These are phyloP conservation scores for Sebastes aleutianus DNA, from an alignment of 2,797 vertebrate genomes.

Conservation along the genomic window DNA sequence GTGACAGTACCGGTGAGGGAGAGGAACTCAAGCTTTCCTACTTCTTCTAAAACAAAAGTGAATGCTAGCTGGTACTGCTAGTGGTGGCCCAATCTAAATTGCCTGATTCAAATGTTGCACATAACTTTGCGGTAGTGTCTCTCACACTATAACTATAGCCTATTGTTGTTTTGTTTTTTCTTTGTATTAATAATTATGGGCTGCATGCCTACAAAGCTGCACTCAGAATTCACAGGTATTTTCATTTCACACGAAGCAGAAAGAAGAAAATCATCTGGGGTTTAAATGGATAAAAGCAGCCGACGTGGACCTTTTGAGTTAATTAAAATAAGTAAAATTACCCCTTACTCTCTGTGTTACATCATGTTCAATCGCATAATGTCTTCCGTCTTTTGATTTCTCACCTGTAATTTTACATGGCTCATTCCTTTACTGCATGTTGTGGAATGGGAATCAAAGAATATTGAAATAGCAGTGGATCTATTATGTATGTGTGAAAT, in stretches of 20 bases:
- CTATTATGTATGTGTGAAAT: not conserved
- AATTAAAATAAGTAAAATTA: not conserved
- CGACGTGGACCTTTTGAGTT: not conserved
- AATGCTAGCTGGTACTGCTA: not conserved
- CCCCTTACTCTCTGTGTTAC: not conserved
- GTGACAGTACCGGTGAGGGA: not conserved
- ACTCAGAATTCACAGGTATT: not conserved
- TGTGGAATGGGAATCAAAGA: not conserved
- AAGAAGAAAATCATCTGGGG: not conserved
- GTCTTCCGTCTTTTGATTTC: not conserved
- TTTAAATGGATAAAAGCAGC: conserved; percentile 3
- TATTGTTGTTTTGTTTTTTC: not conserved
- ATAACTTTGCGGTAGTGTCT: not conserved
- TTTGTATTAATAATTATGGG: not conserved
- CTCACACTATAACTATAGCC: not conserved
- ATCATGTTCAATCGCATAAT: not conserved
- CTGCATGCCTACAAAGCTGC: not conserved
- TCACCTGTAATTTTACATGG: not conserved
- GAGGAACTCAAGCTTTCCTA: not conserved
- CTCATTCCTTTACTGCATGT: not conserved
- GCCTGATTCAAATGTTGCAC: not conserved
- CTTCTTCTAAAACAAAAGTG: not conserved
- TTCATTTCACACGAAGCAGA: not conserved
- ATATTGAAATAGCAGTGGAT: not conserved
- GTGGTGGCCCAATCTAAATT: not conserved